Conservation (phyloP, 2,113 vertebrate species). For the Lycocorax pyrrhopterus region DNA sequence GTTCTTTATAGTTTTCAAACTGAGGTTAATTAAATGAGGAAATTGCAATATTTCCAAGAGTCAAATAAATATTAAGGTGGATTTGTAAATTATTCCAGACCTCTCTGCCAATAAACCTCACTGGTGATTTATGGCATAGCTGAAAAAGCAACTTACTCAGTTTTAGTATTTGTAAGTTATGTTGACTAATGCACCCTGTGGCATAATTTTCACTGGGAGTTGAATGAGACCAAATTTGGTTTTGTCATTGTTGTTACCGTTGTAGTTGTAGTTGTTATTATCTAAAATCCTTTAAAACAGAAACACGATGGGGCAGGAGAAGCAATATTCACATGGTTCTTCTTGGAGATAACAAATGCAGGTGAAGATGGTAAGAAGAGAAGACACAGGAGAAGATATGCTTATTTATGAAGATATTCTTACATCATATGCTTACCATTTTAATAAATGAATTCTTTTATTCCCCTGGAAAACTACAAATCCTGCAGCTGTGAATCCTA, state of each 20-base stretch:
- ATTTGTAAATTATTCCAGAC: neutral
- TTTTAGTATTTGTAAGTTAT: neutral
- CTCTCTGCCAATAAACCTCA: neutral
- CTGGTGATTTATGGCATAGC: neutral
- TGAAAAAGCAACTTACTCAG: neutral
- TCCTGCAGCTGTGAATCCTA: constrained; percentile 94
- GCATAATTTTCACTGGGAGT: neutral
- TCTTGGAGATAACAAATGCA: neutral
- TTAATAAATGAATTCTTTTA: constrained; percentile 94
- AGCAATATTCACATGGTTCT: neutral
- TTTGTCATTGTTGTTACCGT: neutral
- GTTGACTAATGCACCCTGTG: neutral
- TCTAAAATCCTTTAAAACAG: neutral
- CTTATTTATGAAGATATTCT: neutral
- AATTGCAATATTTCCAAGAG: neutral
- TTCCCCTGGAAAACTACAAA: constrained; percentile 99
- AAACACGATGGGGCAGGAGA: neutral
- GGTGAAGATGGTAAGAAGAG: neutral
- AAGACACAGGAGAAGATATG: neutral
- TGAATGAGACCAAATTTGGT: neutral
- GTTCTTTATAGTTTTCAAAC: neutral
- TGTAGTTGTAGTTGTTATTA: neutral
- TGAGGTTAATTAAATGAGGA: neutral
- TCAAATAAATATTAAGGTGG: neutral
- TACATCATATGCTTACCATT: constrained; percentile 81